phyloP scores from a whole-genome alignment of 2,888 invertebrate genomes.

The Eustalomyia histrio region DNA sequence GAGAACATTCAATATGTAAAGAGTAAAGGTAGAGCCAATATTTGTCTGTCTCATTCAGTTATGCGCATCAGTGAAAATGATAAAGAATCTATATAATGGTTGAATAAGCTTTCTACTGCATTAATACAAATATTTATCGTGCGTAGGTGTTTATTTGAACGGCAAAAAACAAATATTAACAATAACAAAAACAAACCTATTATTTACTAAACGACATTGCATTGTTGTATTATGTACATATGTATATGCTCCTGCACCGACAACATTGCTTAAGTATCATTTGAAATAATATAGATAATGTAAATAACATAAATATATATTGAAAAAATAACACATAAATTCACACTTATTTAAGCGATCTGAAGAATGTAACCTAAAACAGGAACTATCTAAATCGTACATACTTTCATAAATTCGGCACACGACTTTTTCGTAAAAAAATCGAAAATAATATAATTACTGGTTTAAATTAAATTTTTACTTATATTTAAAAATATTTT shows the following conservation, averaged over 20 bases:
- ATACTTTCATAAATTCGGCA: too few species aligned
- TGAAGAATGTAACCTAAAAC: background rate
- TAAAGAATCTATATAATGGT: slow-evolving; percentile 43
- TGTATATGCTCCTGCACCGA: background rate
- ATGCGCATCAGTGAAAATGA: slow-evolving; percentile 59
- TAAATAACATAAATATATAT: background rate
- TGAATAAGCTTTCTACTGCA: background rate
- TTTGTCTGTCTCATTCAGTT: slow-evolving; percentile 50
- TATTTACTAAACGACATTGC: background rate
- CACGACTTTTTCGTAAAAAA: too few species aligned
- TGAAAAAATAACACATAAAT: background rate
- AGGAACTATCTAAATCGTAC: too few species aligned
- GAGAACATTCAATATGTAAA: slow-evolving; percentile 31
- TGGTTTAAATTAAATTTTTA: too few species aligned
- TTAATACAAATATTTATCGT: slow-evolving; percentile 11
- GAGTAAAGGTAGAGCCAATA: background rate
- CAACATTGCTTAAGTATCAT: slow-evolving; percentile 1
- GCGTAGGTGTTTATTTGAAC: slow-evolving; percentile 48
- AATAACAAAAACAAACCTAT: background rate
- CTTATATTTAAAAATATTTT: too few species aligned
- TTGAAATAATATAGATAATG: background rate
- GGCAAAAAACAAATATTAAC: background rate
- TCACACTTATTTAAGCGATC: background rate
- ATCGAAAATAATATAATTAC: too few species aligned
- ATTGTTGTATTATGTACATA: too few species aligned